phyloP scores from a whole-genome alignment of 2,113 vertebrate species.

The Scolopax mira region DNA sequence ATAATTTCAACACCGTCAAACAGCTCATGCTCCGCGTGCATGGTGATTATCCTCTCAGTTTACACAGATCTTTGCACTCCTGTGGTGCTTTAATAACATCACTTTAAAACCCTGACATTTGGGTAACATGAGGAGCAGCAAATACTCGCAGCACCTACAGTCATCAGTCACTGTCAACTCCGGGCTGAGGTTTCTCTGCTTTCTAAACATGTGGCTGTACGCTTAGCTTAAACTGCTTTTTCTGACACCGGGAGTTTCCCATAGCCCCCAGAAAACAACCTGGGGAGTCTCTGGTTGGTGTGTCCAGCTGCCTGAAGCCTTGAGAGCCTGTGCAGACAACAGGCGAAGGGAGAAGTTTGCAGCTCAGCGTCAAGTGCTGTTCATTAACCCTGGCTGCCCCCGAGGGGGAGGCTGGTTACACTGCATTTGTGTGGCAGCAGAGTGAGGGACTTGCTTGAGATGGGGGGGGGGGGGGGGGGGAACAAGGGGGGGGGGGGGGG shows the following conservation, averaged over 20 bases:
- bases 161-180: conserved; percentile 51
- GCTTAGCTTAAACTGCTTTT: neutral
- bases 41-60: conserved; percentile 68
- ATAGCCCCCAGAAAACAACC: neutral
- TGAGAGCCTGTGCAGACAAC: neutral
- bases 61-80: conserved; percentile 56
- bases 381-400: neutral
- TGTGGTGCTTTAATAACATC: conserved; percentile 59
- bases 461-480: rapidly evolving
- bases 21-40: neutral
- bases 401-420: rapidly evolving
- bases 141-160: neutral
- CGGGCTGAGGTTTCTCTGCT: conserved; percentile 31
- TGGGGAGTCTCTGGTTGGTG: neutral
- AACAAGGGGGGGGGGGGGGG: too few relatives aligned
- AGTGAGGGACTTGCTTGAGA: neutral
- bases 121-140: neutral
- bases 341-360: neutral
- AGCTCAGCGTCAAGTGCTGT: too few relatives aligned
- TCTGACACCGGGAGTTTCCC: neutral
- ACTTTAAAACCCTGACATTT: conserved; percentile 55
- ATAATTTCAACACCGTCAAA: conserved; percentile 47
- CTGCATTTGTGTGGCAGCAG: rapidly evolving
- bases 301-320: neutral
- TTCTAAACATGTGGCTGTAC: neutral